phyloP scores from a whole-genome alignment of 2,888 invertebrate species.

The Archaeoteleia sp. region DNA sequence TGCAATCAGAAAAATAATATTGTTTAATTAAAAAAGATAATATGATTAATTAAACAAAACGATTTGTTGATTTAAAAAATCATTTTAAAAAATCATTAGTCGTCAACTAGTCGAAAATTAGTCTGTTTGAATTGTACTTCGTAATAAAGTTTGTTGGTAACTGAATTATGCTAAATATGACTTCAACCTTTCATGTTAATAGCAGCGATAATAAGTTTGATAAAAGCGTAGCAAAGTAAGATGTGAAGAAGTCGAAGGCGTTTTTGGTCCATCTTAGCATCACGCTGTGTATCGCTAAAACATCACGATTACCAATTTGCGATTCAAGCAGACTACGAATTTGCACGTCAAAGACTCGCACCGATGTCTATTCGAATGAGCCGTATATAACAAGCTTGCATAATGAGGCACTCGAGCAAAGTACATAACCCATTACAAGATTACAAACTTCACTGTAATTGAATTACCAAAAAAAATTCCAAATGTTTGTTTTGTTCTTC shows the following conservation, averaged over 20 bases:
- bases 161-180: background rate
- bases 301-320: conserved; percentile 30
- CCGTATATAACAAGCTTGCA: conserved; percentile 8
- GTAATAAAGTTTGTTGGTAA: background rate
- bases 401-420: conserved; percentile 7
- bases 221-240: conserved; percentile 6
- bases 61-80: too few relatives aligned
- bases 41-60: too few relatives aligned
- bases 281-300: conserved; percentile 14
- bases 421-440: background rate
- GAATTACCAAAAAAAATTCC: background rate
- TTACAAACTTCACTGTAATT: background rate
- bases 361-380: conserved; percentile 18
- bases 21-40: too few relatives aligned
- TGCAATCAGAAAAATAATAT: too few relatives aligned
- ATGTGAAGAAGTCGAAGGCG: background rate
- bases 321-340: conserved; percentile 33
- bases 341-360: conserved; percentile 45
- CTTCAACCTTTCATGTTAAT: conserved; percentile 1
- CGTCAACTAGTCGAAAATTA: too few relatives aligned
- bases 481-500: too few relatives aligned
- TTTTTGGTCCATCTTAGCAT: background rate
- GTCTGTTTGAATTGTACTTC: too few relatives aligned
- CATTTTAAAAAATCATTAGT: too few relatives aligned
- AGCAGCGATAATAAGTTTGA: background rate